These are phyloP conservation scores for Darevskia mixta DNA, from an alignment of 2,797 vertebrate species.

Conservation along the genomic window DNA sequence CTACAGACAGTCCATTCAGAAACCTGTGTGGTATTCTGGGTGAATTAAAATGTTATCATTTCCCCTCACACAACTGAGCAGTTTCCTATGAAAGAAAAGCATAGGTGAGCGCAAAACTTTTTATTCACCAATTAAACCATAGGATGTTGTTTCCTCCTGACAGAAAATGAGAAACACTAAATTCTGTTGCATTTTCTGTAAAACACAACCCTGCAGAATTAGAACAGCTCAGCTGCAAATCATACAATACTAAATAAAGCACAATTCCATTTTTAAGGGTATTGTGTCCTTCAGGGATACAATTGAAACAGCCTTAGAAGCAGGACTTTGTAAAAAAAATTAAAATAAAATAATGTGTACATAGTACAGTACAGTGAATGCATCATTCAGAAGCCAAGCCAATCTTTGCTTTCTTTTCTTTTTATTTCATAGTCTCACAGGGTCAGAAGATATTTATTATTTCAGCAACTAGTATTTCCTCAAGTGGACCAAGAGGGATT, in stretches of 20 bases:
- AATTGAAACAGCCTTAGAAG: neutral
- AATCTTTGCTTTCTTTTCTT: conserved; percentile 2
- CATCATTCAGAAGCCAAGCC: conserved; percentile 4
- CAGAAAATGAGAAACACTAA: neutral
- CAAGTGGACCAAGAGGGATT: neutral
- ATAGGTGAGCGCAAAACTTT: neutral
- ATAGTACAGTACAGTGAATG: conserved; percentile 16
- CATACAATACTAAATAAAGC: neutral
- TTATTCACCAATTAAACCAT: neutral
- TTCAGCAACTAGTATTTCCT: neutral
- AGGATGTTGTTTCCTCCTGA: neutral
- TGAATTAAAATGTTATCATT: neutral
- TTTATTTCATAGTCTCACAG: neutral
- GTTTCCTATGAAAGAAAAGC: neutral
- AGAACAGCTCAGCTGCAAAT: conserved; percentile 7
- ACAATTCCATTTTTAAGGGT: neutral
- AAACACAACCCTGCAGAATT: neutral
- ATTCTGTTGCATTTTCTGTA: neutral
- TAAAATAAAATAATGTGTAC: neutral
- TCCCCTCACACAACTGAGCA: neutral
- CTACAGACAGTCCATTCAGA: neutral
- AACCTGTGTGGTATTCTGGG: neutral
- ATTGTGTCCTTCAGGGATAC: conserved; percentile 3
- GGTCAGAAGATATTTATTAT: neutral
- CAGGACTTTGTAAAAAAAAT: neutral